Conservation (phyloP, 2,888 invertebrate species). For the Brachycybe producta region DNA sequence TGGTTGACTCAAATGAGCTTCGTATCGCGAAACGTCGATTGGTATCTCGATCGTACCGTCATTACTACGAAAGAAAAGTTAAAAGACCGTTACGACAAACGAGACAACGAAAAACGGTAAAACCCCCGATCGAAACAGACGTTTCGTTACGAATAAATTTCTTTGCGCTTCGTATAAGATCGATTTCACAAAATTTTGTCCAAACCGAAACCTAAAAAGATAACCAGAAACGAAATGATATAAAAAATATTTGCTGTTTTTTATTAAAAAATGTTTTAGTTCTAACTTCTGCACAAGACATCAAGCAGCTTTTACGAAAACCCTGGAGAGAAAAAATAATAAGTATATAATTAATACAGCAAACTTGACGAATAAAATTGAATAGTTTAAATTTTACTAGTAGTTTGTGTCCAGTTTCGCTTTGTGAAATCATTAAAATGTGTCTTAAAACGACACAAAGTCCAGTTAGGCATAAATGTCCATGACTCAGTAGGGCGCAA, state of each 20-base stretch:
- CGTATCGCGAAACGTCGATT: conserved; percentile 58
- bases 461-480: conserved; percentile 54
- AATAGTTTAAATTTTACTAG: conserved; percentile 1
- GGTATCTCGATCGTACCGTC: conserved; percentile 40
- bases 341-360: conserved; percentile 3
- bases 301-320: conserved; percentile 62
- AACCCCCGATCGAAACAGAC: neutral
- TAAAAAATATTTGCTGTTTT: too few species aligned
- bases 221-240: neutral
- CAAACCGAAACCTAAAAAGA: conserved; percentile 52
- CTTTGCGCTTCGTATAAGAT: conserved; percentile 50
- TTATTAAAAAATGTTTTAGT: neutral
- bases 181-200: conserved; percentile 83
- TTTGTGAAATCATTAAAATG: conserved; percentile 37
- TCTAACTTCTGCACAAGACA: conserved; percentile 57
- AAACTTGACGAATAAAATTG: neutral
- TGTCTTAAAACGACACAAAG: conserved; percentile 58
- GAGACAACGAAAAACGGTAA: neutral
- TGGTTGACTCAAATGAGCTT: conserved; percentile 70
- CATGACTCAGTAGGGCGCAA: conserved; percentile 43
- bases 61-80: neutral
- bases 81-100: neutral
- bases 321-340: conserved; percentile 47
- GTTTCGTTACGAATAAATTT: conserved; percentile 27
- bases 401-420: conserved; percentile 2